phyloP scores from a whole-genome alignment of 2,888 invertebrate species.

The Lingula anatina region DNA sequence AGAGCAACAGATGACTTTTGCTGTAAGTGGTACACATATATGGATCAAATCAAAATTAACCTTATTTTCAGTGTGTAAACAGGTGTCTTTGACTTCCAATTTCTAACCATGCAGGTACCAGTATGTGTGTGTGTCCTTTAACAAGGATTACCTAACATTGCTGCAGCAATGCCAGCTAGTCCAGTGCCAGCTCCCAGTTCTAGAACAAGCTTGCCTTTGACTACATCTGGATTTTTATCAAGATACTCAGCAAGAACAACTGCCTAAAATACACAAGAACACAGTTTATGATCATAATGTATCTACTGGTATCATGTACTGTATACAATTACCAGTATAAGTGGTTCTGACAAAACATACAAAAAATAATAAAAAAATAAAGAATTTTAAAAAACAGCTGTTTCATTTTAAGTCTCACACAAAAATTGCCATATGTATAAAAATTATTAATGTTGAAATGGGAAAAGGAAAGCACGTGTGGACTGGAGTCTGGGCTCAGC shows the following conservation, averaged over 20 bases:
- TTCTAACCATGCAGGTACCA: too few relatives aligned
- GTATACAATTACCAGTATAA: constrained; percentile 47
- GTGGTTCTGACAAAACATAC: constrained; percentile 45
- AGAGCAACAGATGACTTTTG: too few relatives aligned
- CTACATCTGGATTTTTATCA: constrained; percentile 19
- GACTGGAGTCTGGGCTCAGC: too few relatives aligned
- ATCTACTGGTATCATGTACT: constrained; percentile 43
- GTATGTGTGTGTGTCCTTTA: too few relatives aligned
- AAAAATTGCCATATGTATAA: too few relatives aligned
- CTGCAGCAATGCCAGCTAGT: constrained; percentile 41
- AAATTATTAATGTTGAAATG: too few relatives aligned
- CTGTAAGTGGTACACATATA: background rate
- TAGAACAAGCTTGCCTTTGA: constrained; percentile 29
- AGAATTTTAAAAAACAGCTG: too few relatives aligned
- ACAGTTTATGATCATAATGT: too few relatives aligned
- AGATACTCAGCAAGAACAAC: constrained; percentile 40
- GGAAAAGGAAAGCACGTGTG: too few relatives aligned
- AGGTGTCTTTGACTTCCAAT: too few relatives aligned
- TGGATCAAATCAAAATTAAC: background rate
- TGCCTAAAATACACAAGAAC: constrained; percentile 45
- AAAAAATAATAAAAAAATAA: constrained; percentile 5
- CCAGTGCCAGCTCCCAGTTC: constrained; percentile 51
- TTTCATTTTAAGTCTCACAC: too few relatives aligned
- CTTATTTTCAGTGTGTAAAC: background rate
- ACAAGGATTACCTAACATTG: constrained; percentile 40